Evolutionary conservation across 2,797 vertebrate species (phyloP), one percentile per base, ranked within the genome.

Genomic region (Percopsis omiscomaycus): DNA sequence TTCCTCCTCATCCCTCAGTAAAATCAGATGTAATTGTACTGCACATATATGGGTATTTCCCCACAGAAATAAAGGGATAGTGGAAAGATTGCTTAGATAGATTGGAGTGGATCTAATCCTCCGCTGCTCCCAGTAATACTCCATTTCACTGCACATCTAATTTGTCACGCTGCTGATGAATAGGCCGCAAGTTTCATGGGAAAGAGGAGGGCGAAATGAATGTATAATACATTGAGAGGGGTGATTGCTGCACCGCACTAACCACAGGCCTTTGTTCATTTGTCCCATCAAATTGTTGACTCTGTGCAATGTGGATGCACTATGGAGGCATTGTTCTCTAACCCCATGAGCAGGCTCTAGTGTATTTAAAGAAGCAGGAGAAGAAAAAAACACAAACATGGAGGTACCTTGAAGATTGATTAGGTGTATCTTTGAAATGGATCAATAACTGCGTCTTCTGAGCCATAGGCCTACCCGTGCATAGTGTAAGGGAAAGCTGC

Each of bases 161-260:
- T 91, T 90, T 88, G 90, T 90, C 90, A 91, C 88, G 86, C 84
- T 88, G 83, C 89, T 89, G 87, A 89, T 89, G 84, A 90, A 88
- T 86, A 87, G 82, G 82, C 86, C 84, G 87, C 86, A 85, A 85
- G 84, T 88, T 89, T 84, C 82, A 85, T 84, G 84, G 86, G 86
- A 89, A 89, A 86, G 85, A 88, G 79, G 77, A 83, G 66, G 83
- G 82, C 82, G 84, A 85, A 87, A 87, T 89, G 83, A 90, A 88
- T 84, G 86, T 86, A 83, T 85, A 86, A 88, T 72, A 81, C 81
- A 85, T 71, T 83, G 78, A 78, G 69, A 83, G 79, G 82, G 79
- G 78, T 76, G 74, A 77, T 78, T 62, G 79, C 74, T 13, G 48
- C 58, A 79, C 80, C 76, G 12, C 83, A 79, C 75, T 77, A 75